Conservation (phyloP, 2,113 vertebrate genomes). For the Cyrtonyx montezumae region DNA sequence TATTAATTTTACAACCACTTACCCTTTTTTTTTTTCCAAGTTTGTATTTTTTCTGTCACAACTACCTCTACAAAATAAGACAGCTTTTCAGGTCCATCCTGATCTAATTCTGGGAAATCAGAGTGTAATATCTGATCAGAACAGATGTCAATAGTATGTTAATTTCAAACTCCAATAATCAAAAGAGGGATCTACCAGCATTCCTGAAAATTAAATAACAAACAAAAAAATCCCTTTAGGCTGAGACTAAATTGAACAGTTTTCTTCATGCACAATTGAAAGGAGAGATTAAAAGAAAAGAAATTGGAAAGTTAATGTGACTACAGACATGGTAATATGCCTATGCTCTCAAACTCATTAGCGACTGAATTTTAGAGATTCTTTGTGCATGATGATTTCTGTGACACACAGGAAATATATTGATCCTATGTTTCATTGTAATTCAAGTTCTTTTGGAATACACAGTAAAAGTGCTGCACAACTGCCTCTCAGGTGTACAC, state of each 20-base stretch:
- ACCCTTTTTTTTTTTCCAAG: slow-evolving; percentile 4
- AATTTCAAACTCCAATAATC: background rate
- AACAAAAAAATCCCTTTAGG: background rate
- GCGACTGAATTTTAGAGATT: slow-evolving; percentile 2
- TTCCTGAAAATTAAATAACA: slow-evolving; percentile 20
- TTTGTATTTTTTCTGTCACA: slow-evolving; percentile 32
- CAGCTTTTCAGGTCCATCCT: background rate
- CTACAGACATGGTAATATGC: background rate
- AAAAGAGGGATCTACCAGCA: background rate
- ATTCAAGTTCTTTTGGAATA: background rate
- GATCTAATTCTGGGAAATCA: background rate
- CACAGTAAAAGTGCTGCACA: background rate
- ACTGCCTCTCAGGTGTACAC: background rate
- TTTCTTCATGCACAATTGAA: slow-evolving; percentile 40
- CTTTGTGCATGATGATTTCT: background rate
- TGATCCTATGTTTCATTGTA: background rate
- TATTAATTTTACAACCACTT: background rate
- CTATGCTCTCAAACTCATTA: slow-evolving; percentile 16
- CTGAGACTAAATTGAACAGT: slow-evolving; percentile 6
- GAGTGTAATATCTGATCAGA: background rate
- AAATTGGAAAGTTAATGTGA: slow-evolving; percentile 26
- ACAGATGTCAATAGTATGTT: background rate
- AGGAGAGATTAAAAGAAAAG: slow-evolving; percentile 45
- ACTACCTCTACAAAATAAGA: background rate
- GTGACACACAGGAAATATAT: background rate